These are phyloP conservation scores for Chrysodeixis includens DNA, from an alignment of 2,888 invertebrate genomes.

Conservation along the genomic window DNA sequence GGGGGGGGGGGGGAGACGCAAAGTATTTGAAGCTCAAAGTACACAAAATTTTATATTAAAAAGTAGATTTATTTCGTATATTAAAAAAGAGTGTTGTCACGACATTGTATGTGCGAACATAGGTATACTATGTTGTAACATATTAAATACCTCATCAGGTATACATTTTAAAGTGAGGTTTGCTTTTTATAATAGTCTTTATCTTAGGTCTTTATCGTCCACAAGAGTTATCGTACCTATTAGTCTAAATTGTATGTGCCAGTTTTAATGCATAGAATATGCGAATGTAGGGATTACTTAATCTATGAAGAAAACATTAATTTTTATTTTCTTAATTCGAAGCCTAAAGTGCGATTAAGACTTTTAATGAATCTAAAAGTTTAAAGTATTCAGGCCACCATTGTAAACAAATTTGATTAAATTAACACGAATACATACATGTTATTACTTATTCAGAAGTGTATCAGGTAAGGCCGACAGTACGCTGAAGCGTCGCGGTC, in stretches of 20 bases:
- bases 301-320: too few species aligned
- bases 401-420: background rate
- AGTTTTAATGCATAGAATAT: too few species aligned
- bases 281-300: too few species aligned
- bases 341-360: too few species aligned
- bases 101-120: background rate
- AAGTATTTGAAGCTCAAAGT: background rate
- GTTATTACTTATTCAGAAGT: constrained; percentile 12
- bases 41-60: constrained; percentile 8
- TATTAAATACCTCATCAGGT: too few species aligned
- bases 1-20: background rate
- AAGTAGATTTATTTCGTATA: constrained; percentile 2
- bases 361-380: too few species aligned
- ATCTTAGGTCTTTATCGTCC: too few species aligned
- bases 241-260: too few species aligned
- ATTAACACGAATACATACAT: background rate
- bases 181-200: too few species aligned
- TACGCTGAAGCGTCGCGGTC: constrained; percentile 6
- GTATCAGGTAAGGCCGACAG: constrained; percentile 21
- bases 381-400: too few species aligned
- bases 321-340: too few species aligned
- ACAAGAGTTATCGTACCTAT: too few species aligned
- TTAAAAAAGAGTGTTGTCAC: background rate
- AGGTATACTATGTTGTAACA: background rate
- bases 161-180: background rate